Evolutionary conservation across 2,797 vertebrate genomes (phyloP), one percentile per base, ranked within the genome.

Genomic region (Tarsius wallacei): DNA sequence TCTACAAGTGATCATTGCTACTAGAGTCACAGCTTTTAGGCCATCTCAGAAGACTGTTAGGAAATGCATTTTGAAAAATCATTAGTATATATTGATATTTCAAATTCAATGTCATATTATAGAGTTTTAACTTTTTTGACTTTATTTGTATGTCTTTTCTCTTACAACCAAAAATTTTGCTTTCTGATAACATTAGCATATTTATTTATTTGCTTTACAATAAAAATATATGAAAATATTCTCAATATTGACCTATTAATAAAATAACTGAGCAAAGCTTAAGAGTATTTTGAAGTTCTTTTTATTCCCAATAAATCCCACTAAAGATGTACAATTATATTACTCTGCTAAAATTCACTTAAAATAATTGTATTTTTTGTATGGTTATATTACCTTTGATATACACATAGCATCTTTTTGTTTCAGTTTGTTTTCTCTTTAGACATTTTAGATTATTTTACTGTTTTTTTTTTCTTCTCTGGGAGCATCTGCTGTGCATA

Each of bases 361-460:
- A 19, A 93, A 96, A 93, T 70, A 70, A 82, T 89, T 78, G 36
- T 87, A 57, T 74, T 96, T 17, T 49, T 94, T 57, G 59, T n/a
- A 24, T 26, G 22, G 1, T 77, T 94, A 28, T 89, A 14, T 33
- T 91, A 42, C 42, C 15, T 96, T 81, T 78, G 19, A 83, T 28
- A 49, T 6, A 66, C 19, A 85, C 7, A 89, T 4, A 78, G 21
- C 10, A 5, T n/a, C 59, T 73, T 77, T 33, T 26, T 87, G 55
- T 36, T 87, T 89, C 19, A 5, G 17, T 87, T 64, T 90, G 49
- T 28, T 92, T 89, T 94, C 77, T 95, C 47, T 49, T 87, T 87
- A 59, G 55, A 84, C 5, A 28, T 51, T 96, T 97, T 63, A 70
- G 26, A 83, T 76, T 87, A 84, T 47, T 93, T 93, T 11, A 61